phyloP scores from a whole-genome alignment of 2,113 vertebrate species.

The Ciconia stormi region DNA sequence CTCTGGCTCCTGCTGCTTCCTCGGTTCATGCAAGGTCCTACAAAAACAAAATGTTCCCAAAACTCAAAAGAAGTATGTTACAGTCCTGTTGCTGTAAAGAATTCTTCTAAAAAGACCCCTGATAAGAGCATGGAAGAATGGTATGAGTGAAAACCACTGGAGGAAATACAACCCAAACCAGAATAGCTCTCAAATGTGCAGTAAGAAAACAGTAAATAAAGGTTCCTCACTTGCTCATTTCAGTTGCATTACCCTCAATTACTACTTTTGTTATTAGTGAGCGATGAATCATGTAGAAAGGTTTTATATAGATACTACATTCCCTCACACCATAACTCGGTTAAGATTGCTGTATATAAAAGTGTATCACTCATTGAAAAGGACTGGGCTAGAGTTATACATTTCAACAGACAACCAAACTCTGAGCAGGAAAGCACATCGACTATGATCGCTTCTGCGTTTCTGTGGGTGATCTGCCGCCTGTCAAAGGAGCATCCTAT shows the following conservation, averaged over 20 bases:
- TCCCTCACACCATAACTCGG: neutral
- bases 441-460: neutral
- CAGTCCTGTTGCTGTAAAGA: neutral
- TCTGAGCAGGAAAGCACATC: neutral
- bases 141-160: neutral
- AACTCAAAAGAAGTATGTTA: neutral
- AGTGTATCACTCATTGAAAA: neutral
- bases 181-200: neutral
- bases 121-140: neutral
- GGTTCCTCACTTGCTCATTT: neutral
- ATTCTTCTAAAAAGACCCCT: neutral
- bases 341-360: neutral
- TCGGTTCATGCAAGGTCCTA: neutral
- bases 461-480: neutral
- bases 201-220: neutral
- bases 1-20: neutral
- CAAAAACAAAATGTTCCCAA: neutral
- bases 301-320: neutral
- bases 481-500: neutral
- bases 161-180: neutral
- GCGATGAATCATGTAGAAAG: neutral
- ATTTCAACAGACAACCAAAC: neutral
- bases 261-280: neutral
- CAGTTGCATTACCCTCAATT: neutral
- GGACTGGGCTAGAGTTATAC: neutral